These are phyloP conservation scores for Dynastes hyllus DNA, from an alignment of 2,888 invertebrate species.

Conservation along the genomic window DNA sequence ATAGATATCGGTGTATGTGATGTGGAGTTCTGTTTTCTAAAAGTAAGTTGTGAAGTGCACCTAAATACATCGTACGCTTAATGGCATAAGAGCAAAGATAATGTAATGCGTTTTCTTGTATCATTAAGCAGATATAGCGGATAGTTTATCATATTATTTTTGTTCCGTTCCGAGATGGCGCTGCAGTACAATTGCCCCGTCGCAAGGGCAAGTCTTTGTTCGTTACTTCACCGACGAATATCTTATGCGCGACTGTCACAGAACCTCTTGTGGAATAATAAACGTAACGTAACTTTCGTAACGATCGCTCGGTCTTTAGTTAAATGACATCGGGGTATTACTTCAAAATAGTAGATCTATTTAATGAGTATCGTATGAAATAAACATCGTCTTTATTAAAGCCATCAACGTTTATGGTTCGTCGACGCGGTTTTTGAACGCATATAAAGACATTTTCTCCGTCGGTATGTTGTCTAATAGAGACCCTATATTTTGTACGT, in stretches of 20 bases:
- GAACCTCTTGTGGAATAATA: slow-evolving; percentile 44
- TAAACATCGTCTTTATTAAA: slow-evolving; percentile 40
- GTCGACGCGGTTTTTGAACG: slow-evolving; percentile 20
- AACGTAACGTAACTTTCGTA: slow-evolving; percentile 21
- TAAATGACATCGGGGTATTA: slow-evolving; percentile 39
- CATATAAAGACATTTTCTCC: slow-evolving; percentile 17
- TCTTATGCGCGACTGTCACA: slow-evolving; percentile 34
- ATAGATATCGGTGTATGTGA: background rate
- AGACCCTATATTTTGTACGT: background rate
- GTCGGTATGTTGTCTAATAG: slow-evolving; percentile 1
- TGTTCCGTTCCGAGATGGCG: slow-evolving; percentile 14
- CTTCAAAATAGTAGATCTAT: slow-evolving; percentile 41
- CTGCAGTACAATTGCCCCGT: slow-evolving; percentile 26
- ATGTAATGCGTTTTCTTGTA: slow-evolving; percentile 50
- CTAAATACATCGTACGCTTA: slow-evolving; percentile 42
- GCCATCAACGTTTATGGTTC: slow-evolving; percentile 40
- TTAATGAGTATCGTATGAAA: slow-evolving; percentile 45
- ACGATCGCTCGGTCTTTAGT: slow-evolving; percentile 31
- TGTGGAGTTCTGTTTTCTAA: slow-evolving; percentile 21
- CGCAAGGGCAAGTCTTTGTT: slow-evolving; percentile 29
- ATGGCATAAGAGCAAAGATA: slow-evolving; percentile 38
- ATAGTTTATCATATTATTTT: slow-evolving; percentile 50
- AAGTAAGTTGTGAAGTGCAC: slow-evolving; percentile 39
- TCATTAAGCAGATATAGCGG: slow-evolving; percentile 45
- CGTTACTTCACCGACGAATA: slow-evolving; percentile 21